phyloP scores from a whole-genome alignment of 2,888 invertebrate species.

The Endotricha flammealis region DNA sequence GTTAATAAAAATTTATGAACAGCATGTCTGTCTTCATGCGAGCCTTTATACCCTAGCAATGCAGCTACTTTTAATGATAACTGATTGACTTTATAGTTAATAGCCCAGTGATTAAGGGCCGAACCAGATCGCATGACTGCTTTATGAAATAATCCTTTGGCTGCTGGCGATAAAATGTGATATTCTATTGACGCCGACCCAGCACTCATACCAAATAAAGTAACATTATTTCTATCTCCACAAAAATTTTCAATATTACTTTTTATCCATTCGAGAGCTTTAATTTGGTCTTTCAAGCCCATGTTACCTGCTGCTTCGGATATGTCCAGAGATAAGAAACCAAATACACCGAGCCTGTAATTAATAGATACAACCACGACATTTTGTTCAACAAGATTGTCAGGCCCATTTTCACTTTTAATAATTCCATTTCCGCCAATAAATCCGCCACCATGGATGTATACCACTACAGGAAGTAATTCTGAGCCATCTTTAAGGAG shows the following conservation, averaged over 20 bases:
- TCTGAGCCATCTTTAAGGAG: conserved; percentile 21
- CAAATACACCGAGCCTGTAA: conserved; percentile 55
- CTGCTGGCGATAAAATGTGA: conserved; percentile 36
- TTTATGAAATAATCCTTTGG: conserved; percentile 47
- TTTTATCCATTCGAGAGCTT: conserved; percentile 51
- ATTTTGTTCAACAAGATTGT: conserved; percentile 46
- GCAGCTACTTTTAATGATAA: conserved; percentile 28
- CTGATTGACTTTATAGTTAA: conserved; percentile 32
- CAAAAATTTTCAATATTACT: conserved; percentile 44
- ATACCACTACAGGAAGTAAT: conserved; percentile 44
- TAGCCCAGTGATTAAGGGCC: conserved; percentile 42
- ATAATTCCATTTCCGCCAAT: conserved; percentile 41
- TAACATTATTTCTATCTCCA: conserved; percentile 47
- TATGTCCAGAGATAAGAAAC: conserved; percentile 50
- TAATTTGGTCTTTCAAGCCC: conserved; percentile 54
- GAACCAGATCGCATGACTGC: conserved; percentile 51
- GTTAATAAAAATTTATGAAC: conserved; percentile 31
- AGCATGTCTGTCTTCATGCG: conserved; percentile 23
- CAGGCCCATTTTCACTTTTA: conserved; percentile 43
- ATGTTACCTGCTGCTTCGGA: conserved; percentile 51
- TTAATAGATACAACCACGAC: conserved; percentile 58
- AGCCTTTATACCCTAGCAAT: conserved; percentile 33
- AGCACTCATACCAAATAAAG: conserved; percentile 47
- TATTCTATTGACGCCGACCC: conserved; percentile 47
- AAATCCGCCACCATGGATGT: conserved; percentile 61